Base-by-base conservation (phyloP, 2,113 vertebrate species). In the Mesoclemmys tuberculata region DNA sequence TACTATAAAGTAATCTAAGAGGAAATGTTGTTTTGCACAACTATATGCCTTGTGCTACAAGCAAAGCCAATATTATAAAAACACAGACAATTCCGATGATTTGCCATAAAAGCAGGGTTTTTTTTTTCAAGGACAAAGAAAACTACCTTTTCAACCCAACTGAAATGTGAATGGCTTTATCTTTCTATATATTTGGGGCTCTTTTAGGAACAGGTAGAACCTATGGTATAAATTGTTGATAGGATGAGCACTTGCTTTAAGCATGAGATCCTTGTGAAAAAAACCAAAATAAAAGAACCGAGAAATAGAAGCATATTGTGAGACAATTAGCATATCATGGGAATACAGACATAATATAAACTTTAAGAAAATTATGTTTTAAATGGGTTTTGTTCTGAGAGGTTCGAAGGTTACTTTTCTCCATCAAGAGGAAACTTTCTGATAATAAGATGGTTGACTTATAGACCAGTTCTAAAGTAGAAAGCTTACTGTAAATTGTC, bases 1-100 rank as follows among this genome's bases (percentile, higher is more conserved):
- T 54, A 44, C 78, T 64, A 4, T 26, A 80, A 0, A 0, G 78
- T 58, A 64, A 2, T 3, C 41, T 64, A 64, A 35, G 3, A 82
- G 24, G 9, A 5, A 87, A 75, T 0, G 0, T 18, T 2, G 78
- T 35, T 68, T 87, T 8, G 46, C 24, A 2, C 46, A 91, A 10
- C 89, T 54, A 0, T 2, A 78, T 74, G 64, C 55, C 14, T 56
- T 56, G 8, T 78, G 44, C 46, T 78, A 7, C 29, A 89, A 41
- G 12, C 58, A 21, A 92, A 89, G 3, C 6, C 82, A 19, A 26
- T 71, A 31, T 24, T 85, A 55, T 11, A 89, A 51, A 35, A 71
- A 49, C 22, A 56, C 55, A 56, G 55, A 26, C 55, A 27, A 13
- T 19, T 56, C 55, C 24, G 9, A 56, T 61, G 44, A 71, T 87